Evolutionary conservation across 2,797 vertebrate species (phyloP), one percentile per base, ranked within the genome.

Genomic region (Margarornis squamiger): DNA sequence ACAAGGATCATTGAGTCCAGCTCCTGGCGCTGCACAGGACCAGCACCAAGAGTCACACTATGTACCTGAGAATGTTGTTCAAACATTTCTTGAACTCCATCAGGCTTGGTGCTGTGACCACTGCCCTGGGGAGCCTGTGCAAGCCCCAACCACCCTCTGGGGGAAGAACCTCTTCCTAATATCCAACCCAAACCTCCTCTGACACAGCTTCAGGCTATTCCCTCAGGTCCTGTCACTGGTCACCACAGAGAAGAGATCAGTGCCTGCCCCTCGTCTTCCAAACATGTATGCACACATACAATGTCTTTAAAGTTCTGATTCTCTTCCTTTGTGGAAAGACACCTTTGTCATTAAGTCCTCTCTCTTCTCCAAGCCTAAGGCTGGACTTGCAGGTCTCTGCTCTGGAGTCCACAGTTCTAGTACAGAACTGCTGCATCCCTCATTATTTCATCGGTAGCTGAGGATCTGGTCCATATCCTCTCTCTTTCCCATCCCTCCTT

Each of bases 201-300:
- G 10, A 65, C 39, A 43, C 14, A 65, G 17, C 20, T 23, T 32
- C 39, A 43, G 20, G 39, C 61, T 7, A 43, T 43, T 63, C 21
- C 39, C 22, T 45, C 22, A 5, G 7, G 15, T n/a, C 22, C 22
- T 45, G 14, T 18, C 62, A 24, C 41, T 45, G 21, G 9, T 63
- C 39, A 43, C 61, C 20, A 63, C 29, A 32, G 10, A 41, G 27
- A 41, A 62, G 38, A 41, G 5, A 32, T 61, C 26, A 39, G 59
- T 32, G 14, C 15, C 21, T 43, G 10, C 61, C 36, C 29, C 21
- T 43, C 14, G 14, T 43, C 41, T 65, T 65, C 32, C 30, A 61
- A 2, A 26, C 2, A 2, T 0, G 0, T 7, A 3, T 10, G 12
- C 9, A 16, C 27, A 34, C 12, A 41, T 4, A 49, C 4, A n/a